phyloP scores from a whole-genome alignment of 30 jellyfish, hydroid and myxozoan genomes.

The Aurelia sp. region DNA sequence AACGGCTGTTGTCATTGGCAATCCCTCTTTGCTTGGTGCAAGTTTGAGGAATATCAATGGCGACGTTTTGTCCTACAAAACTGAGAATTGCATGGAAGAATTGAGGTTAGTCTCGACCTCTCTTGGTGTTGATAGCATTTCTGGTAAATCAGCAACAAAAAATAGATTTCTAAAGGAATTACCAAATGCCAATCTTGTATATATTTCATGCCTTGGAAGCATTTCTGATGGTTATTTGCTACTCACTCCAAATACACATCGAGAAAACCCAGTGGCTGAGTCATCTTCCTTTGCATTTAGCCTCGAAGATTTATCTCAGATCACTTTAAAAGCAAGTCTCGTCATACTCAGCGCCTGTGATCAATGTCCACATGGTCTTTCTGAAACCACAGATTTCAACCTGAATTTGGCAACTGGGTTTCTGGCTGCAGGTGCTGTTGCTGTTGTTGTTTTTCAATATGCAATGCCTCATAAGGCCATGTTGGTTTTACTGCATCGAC shows the following conservation, averaged over 20 bases:
- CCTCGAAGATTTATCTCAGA: constrained; percentile 37
- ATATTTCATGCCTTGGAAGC: constrained; percentile 39
- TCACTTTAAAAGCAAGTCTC: constrained; percentile 49
- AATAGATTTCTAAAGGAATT: constrained; percentile 8
- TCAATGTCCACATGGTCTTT: constrained; percentile 73
- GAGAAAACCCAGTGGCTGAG: constrained; percentile 51
- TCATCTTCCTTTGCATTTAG: constrained; percentile 34
- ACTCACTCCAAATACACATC: constrained; percentile 64
- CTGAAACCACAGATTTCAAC: constrained; percentile 13
- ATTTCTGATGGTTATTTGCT: constrained; percentile 28
- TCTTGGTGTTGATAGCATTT: constrained; percentile 34
- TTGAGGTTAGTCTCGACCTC: constrained; percentile 34
- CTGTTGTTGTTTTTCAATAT: constrained; percentile 49
- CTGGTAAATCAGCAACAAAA: constrained; percentile 52
- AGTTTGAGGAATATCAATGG: constrained; percentile 40
- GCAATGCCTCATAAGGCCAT: constrained; percentile 51
- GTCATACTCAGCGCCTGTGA: constrained; percentile 58
- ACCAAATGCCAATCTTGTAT: constrained; percentile 36
- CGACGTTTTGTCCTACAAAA: constrained; percentile 25
- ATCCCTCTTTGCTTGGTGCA: constrained; percentile 47
- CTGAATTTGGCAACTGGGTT: constrained; percentile 47
- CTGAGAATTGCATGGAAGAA: constrained; percentile 42
- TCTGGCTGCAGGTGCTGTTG: constrained; percentile 65
- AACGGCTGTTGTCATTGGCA: constrained; percentile 56
- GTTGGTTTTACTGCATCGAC: constrained; percentile 29